Base-by-base conservation (phyloP, 2,888 invertebrate species). In the Flexamia atlantica region DNA sequence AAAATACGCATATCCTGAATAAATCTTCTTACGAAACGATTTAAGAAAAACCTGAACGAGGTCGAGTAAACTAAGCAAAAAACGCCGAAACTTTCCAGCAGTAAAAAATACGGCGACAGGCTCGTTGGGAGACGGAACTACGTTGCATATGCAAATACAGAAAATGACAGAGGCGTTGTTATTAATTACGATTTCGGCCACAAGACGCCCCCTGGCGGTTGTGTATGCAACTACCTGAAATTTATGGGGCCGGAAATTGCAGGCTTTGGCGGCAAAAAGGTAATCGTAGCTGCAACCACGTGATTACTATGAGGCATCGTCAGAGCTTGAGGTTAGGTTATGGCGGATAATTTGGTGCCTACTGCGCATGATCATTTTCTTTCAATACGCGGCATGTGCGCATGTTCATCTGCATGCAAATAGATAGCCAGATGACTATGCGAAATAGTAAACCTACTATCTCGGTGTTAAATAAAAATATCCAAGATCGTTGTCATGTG, bases 71-170 rank as follows among this genome's bases (percentile, higher is more conserved):
- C 53, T 23, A 23, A 20, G 46, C 53, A 53, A 53, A 53, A 50
- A 53, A 53, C 53, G 17, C 14, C n/a, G 10, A 17, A 36, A 46
- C 46, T 46, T 46, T 46, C 53, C 53, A 53, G 2, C 23, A 4
- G 23, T 53, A 53, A 53, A 53, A 53, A 53, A 53, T 53, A 53
- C 23, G 53, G 53, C 53, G 53, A 53, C 53, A 53, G 23, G 9
- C 23, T 53, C 10, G 46, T 46, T 46, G 36, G 9, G 14, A 46
- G 14, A 46, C 20, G 23, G 10, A n/a, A 53, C 53, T 53, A 12
- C 53, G 53, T 23, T 53, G 20, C 23, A 23, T 53, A 53, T 53
- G 53, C 53, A 53, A 53, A 53, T 53, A 53, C 7, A 53, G 53
- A 53, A 53, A 53, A 53, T 53, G 20, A 53, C 53, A 53, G 53